Base-by-base conservation (phyloP, 2,797 vertebrate species). In the Catostomus latipinnis region DNA sequence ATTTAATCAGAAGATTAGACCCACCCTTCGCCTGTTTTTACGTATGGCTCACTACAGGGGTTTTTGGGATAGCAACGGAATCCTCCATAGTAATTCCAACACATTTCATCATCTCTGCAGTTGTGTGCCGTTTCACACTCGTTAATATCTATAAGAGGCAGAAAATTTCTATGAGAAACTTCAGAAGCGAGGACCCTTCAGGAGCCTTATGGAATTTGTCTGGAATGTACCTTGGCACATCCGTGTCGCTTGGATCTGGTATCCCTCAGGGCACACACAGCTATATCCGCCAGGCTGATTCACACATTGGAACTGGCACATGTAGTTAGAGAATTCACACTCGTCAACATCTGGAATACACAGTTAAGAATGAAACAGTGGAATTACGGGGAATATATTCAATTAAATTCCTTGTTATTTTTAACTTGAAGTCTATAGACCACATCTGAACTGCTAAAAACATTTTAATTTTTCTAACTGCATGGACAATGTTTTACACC, bases 281-380 rank as follows among this genome's bases (percentile, higher is more conserved):
- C 91, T 92, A 85, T 93, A 96, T 74, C 92, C 92, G 9, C 96
- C 95, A 12, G 94, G 95, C 84, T 95, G 93, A 6, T 96, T 96
- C 71, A 96, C 92, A 89, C 96, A 96, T n/a, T 95, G 94, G 82
- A 94, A 95, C 61, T 96, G 95, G 82, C 96, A 96, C 22, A 96
- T 50, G 56, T 94, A 96, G 82, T 89, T 95, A 10, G 95, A 95
- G 57, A 93, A 93, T 89, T 94, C 92, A 86, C 95, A 96, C 87
- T 96, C 95, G 56, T 96, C 94, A 43, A 95, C 93, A 83, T 96
- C 95, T 96, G 78, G 6, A 62, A 57, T 60, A 81, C 16, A 76
- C n/a, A 10, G 49, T 65, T 11, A 50, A 34, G 48, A 53, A 60
- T 61, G 43, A 58, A 46, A 76, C 34, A 34, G 34, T 4, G 4